phyloP scores from a whole-genome alignment of 2,888 invertebrate genomes.

The Limnephilus lunatus region DNA sequence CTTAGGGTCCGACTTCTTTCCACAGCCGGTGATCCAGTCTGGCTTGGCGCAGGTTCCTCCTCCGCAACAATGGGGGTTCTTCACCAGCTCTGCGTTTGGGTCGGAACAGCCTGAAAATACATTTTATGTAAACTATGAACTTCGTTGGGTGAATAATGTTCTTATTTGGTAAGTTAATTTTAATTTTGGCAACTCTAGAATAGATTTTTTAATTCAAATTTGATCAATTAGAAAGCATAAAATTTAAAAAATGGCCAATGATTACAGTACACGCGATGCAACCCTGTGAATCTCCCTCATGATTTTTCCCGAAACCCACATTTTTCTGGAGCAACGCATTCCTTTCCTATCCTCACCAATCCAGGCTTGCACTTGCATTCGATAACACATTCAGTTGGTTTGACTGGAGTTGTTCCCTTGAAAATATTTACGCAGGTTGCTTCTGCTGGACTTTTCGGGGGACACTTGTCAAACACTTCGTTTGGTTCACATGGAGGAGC shows the following conservation, averaged over 20 bases:
- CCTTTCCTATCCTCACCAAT: not conserved
- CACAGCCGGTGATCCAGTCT: not conserved
- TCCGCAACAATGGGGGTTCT: conserved; percentile 43
- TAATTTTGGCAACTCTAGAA: too few species aligned
- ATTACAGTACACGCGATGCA: too few species aligned
- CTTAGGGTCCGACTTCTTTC: not conserved
- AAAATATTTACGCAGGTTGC: not conserved
- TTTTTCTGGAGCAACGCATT: not conserved
- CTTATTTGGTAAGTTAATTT: too few species aligned
- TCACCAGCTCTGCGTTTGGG: conserved; percentile 48
- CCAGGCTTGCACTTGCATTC: not conserved
- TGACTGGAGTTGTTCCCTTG: not conserved
- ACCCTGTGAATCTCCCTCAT: too few species aligned
- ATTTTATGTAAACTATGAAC: not conserved
- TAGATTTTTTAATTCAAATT: too few species aligned
- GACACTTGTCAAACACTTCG: not conserved
- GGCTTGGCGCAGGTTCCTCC: conserved; percentile 51
- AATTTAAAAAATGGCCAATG: too few species aligned
- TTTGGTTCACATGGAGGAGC: not conserved
- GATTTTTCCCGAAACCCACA: not conserved
- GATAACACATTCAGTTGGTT: not conserved
- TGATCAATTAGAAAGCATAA: too few species aligned
- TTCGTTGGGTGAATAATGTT: not conserved
- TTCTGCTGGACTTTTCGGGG: too few species aligned
- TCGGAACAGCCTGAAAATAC: conserved; percentile 37